Evolutionary conservation across 2,113 vertebrate species (phyloP).

Genomic region (Motacilla alba): DNA sequence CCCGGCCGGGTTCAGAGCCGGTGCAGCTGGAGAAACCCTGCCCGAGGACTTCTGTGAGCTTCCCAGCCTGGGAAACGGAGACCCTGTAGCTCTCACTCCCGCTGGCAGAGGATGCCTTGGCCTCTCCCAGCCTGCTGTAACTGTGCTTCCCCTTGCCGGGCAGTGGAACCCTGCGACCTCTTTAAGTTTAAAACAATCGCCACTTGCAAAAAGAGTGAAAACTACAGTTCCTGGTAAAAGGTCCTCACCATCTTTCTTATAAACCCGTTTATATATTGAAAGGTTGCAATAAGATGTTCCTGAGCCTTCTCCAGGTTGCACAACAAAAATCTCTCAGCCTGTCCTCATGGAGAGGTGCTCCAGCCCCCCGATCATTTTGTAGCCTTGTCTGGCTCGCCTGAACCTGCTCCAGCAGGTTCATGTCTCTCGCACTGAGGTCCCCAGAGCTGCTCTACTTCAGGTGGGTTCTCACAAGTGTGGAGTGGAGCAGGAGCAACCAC

Average conservation of each 20-base stretch:
- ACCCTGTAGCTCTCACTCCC: rapidly evolving
- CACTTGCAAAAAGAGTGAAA: neutral
- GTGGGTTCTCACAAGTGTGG: rapidly evolving
- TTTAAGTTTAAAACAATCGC: neutral
- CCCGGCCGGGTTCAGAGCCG: rapidly evolving
- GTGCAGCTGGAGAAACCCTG: rapidly evolving
- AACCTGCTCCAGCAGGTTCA: neutral
- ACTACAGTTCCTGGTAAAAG: neutral
- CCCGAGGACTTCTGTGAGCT: no score
- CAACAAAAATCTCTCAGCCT: neutral
- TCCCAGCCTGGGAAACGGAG: neutral
- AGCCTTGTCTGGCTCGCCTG: neutral
- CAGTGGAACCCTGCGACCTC: neutral
- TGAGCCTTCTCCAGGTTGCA: neutral
- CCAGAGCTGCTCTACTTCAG: neutral
- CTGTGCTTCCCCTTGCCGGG: rapidly evolving
- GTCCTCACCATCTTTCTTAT: neutral
- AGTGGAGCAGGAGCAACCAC: neutral
- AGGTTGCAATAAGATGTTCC: neutral
- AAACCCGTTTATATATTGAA: neutral
- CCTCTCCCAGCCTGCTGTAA: neutral
- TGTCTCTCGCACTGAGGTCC: no score
- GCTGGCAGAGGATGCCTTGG: neutral
- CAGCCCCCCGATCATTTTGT: rapidly evolving
- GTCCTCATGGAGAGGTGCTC: neutral